phyloP scores from a whole-genome alignment of 1,140 invertebrate species.

The Hormaphis cornu region DNA sequence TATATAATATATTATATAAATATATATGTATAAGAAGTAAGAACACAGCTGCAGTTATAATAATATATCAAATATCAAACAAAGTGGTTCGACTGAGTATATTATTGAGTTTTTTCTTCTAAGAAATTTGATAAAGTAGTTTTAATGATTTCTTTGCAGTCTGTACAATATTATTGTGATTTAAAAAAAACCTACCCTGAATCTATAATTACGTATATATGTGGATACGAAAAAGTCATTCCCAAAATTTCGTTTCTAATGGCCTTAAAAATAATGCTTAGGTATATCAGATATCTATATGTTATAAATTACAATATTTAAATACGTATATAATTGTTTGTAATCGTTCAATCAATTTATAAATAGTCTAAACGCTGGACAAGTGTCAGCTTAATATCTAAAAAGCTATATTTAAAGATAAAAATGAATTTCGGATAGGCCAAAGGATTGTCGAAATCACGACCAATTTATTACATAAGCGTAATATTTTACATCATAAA shows the following conservation, averaged over 20 bases:
- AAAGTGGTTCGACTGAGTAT: background rate
- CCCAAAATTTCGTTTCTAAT: background rate
- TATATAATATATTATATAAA: constrained; percentile 2
- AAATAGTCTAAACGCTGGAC: constrained; percentile 16
- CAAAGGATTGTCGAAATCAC: background rate
- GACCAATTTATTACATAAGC: background rate
- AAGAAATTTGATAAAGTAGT: background rate
- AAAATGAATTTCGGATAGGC: background rate
- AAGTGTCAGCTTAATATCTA: constrained; percentile 20
- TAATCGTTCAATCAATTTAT: constrained; percentile 13
- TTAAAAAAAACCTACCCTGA: constrained; percentile 27
- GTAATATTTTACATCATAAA: background rate
- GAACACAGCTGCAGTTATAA: no score
- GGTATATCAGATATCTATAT: background rate
- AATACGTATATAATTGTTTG: constrained; percentile 31
- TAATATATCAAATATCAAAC: constrained; percentile 1
- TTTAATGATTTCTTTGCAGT: constrained; percentile 7
- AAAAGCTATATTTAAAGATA: constrained; percentile 10
- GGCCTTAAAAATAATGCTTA: constrained; percentile 17
- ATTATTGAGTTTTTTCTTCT: background rate
- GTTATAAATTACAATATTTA: constrained; percentile 7
- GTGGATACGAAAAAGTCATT: constrained; percentile 14
- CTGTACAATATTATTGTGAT: no score
- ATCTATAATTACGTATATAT: constrained; percentile 31
- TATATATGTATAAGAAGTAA: no score